phyloP scores from a whole-genome alignment of 2,113 vertebrate genomes.

The Anguilla japonica region DNA sequence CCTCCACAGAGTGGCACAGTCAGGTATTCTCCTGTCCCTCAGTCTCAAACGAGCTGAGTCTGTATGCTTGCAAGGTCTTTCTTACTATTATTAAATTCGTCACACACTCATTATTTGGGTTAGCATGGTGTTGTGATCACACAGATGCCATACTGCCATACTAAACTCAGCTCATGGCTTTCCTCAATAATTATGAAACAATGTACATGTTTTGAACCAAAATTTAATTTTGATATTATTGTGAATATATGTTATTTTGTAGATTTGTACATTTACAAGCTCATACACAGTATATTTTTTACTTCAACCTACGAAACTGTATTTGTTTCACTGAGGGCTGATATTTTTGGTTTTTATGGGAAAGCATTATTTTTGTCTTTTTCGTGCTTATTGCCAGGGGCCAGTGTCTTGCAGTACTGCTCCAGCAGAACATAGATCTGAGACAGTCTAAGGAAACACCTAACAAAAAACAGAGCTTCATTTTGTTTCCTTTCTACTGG shows the following conservation, averaged over 20 bases:
- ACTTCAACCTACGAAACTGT: background rate
- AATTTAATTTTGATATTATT: background rate
- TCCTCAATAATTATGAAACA: background rate
- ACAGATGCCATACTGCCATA: background rate
- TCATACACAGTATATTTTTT: too few species aligned
- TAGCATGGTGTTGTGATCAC: background rate
- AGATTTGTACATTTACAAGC: background rate
- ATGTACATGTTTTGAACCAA: background rate
- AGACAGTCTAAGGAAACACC: background rate
- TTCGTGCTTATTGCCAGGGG: background rate
- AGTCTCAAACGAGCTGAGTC: too few species aligned
- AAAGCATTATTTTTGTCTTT: background rate
- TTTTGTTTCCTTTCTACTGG: background rate
- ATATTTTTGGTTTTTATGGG: background rate
- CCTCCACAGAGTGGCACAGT: too few species aligned
- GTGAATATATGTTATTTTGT: background rate
- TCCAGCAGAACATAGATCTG: background rate
- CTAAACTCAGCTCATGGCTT: background rate
- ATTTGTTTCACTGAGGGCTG: background rate
- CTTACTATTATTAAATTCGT: background rate
- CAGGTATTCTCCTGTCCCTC: too few species aligned
- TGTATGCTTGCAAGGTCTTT: background rate
- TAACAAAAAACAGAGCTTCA: background rate
- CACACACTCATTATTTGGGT: background rate
- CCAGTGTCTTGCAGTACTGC: background rate